Base-by-base conservation (phyloP, 1,140 invertebrate genomes). In the Scaptomyza pallida region DNA sequence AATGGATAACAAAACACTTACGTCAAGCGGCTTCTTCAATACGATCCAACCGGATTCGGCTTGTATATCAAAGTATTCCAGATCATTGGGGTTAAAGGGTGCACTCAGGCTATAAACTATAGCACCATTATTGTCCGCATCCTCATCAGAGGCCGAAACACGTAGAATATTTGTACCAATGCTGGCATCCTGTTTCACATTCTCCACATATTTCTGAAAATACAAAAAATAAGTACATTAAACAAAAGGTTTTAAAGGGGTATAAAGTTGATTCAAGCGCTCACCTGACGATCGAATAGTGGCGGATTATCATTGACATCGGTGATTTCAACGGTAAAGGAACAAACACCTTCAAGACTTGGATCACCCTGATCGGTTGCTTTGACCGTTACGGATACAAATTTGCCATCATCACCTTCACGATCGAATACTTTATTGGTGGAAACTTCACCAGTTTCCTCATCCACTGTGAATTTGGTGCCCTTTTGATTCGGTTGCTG, bases 321-420 rank as follows among this genome's bases (percentile, higher is more conserved):
- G 0, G 97, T 97, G 30, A 99, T 98, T 93, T 99, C 97, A 33
- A 99, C 97, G 4, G 97, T 98, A 88, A 99, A 98, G 0, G 97
- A 98, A 89, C 97, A 98, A 63, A 98, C 97, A 33, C 97, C 97
- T 92, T 98, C 97, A 56, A 98, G 90, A 3, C 96, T 97, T 9
- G 97, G 97, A 91, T 97, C 97, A n/a, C 98, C 98, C 91, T 98
- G 96, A 94, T 99, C 98, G 0, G 97, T 98, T 4, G 98, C 98
- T 92, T 98, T 98, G 0, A 98, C 96, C 0, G 97, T 98, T 0
- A 98, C 97, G 0, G 97, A 98, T 1, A 98, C 97, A 91, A 98
- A 98, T 92, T 98, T 98, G 3, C 97, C 97, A 92, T 98, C 97
- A 79, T 98, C 97, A 0, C 97, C 97, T 93, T 98, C 97, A 72